Evolutionary conservation across 2,113 vertebrate genomes (phyloP), one percentile per base, ranked within the genome.

Genomic region (Rhinolophus ferrumequinum): DNA sequence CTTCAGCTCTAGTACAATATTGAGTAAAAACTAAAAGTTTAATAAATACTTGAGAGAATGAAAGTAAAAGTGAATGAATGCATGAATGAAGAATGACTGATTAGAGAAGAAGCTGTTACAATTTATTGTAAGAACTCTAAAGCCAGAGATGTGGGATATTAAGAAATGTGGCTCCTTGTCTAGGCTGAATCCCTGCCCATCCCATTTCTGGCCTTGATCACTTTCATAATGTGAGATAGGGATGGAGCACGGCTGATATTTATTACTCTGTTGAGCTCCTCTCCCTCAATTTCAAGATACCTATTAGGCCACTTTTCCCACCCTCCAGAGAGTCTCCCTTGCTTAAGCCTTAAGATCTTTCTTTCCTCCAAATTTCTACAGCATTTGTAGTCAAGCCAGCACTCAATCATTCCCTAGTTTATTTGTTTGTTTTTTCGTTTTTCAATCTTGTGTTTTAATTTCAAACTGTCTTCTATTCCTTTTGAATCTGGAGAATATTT

Each of bases 1-100:
- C 26, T 21, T 92, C 19, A 5, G 14, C 24, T 10, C 70, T 66
- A 84, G 89, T 14, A 91, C 6, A 85, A 62, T 22, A 47, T 19
- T n/a, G 44, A 94, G 83, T 81, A 84, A 80, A 90, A 67, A 75
- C 24, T 80, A 76, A 81, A 47, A 10, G 54, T 56, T 87, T 33
- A 64, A 69, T 82, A 82, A 85, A 58, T 82, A 76, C 73, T 92
- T 84, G 47, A 77, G 54, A 80, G 21, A 93, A 89, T 72, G 21
- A 72, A 88, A 83, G 80, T 83, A 83, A 64, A 70, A 62, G 75
- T 69, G 38, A 89, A 92, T 80, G 47, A 67, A 69, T n/a, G 6
- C n/a, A 28, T 22, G 58, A 90, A 73, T 18, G 18, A 93, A 89
- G 28, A 85, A 80, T 94, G n/a, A 85, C 66, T 54, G 62, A 62